A percentile compares a stretch with the other conserved stretches of the same genome.
Evolutionary conservation across 2,113 vertebrate species (phyloP).

Genomic region (Talpa occidentalis): DNA sequence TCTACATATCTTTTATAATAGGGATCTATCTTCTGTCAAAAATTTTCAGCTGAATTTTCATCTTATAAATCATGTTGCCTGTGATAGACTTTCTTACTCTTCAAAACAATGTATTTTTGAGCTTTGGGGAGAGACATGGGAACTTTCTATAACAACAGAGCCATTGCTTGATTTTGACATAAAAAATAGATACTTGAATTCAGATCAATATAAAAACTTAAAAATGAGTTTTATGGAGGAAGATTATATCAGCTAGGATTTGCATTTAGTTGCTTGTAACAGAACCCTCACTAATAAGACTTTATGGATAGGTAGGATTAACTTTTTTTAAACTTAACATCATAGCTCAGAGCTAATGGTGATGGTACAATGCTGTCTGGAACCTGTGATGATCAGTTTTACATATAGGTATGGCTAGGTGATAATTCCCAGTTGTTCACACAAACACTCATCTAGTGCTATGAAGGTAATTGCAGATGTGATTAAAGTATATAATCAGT

Average conservation of each 20-base stretch:
- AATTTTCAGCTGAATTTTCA: neutral
- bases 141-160: neutral
- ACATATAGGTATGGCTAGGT: neutral
- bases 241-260: neutral
- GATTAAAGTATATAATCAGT: neutral
- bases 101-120: neutral
- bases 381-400: neutral
- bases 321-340: neutral
- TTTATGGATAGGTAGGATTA: neutral
- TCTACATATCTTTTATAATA: neutral
- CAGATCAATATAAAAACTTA: neutral
- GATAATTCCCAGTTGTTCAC: neutral
- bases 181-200: slow-evolving; percentile 25
- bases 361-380: neutral
- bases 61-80: neutral
- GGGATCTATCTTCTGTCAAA: neutral
- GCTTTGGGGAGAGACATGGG: neutral
- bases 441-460: neutral
- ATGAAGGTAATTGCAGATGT: neutral
- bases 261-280: neutral
- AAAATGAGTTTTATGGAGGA: neutral
- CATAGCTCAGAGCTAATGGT: neutral
- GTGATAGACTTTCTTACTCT: neutral
- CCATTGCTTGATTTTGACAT: neutral
- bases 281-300: neutral